Conservation (phyloP, 2,888 invertebrate species). For the Amblyjoppa proteus region DNA sequence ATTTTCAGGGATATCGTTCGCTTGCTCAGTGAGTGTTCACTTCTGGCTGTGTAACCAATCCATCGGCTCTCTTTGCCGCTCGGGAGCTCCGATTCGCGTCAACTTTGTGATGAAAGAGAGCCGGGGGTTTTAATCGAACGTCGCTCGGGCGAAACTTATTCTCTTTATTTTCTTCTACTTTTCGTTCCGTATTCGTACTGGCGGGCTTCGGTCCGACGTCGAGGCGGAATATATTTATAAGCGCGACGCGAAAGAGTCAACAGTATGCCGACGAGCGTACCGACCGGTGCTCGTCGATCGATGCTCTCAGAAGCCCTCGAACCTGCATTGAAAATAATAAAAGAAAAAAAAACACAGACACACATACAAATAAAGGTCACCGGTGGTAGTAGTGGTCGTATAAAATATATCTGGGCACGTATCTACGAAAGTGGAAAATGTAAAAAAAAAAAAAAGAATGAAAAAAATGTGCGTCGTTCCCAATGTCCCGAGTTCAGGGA, state of each 20-base stretch:
- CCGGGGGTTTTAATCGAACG: conserved; percentile 58
- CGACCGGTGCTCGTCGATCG: conserved; percentile 44
- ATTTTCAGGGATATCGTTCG: conserved; percentile 49
- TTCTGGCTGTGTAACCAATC: conserved; percentile 50
- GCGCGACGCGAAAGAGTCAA: conserved; percentile 26
- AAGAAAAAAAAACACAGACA: conserved; percentile 7
- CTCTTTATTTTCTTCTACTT: conserved; percentile 46
- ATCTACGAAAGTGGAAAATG: not conserved
- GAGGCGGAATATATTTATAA: conserved; percentile 29
- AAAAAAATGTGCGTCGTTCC: conserved; percentile 6
- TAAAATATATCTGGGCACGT: conserved; percentile 2
- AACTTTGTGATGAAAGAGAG: conserved; percentile 46
- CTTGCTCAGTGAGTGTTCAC: conserved; percentile 14
- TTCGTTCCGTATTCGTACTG: conserved; percentile 43
- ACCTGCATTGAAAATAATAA: conserved; percentile 41
- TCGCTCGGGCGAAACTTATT: conserved; percentile 47
- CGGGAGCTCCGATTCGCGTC: conserved; percentile 24
- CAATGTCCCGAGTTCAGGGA: conserved; percentile 32
- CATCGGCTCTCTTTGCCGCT: conserved; percentile 43
- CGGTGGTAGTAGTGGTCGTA: not conserved
- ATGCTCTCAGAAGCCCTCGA: conserved; percentile 46
- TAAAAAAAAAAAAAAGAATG: not conserved
- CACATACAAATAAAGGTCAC: not conserved
- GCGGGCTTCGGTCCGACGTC: conserved; percentile 1
- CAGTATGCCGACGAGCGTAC: conserved; percentile 11